Percentiles rank a stretch among this genome's conserved stretches.
These are phyloP conservation scores for Cryptus viduatorius DNA, from an alignment of 2,888 invertebrate genomes.

Conservation along the genomic window DNA sequence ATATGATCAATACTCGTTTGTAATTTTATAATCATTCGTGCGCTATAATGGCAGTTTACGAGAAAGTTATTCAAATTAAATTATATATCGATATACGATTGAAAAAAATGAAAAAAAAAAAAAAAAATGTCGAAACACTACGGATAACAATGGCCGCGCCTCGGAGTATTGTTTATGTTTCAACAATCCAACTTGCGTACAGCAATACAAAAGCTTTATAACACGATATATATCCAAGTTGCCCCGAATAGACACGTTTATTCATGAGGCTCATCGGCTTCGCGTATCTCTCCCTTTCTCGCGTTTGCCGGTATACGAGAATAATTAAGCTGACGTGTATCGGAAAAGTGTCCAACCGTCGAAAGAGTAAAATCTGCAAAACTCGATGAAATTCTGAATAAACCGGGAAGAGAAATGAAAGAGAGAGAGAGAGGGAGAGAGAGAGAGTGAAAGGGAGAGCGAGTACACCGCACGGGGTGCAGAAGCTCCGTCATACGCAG, in stretches of 20 bases:
- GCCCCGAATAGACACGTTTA: constrained; percentile 26
- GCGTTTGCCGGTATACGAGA: constrained; percentile 25
- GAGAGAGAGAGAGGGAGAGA: constrained; percentile 30
- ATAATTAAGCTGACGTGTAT: constrained; percentile 65
- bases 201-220: constrained; percentile 25
- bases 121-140: constrained; percentile 18
- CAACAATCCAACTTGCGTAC: constrained; percentile 17
- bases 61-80: neutral
- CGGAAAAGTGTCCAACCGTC: constrained; percentile 62
- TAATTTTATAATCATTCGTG: neutral
- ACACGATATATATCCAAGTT: constrained; percentile 11
- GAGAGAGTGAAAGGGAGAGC: constrained; percentile 28
- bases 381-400: constrained; percentile 55
- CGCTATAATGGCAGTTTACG: neutral
- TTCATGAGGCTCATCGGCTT: constrained; percentile 35
- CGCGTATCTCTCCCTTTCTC: constrained; percentile 5
- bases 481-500: neutral
- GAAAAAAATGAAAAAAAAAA: neutral
- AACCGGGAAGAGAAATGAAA: constrained; percentile 48
- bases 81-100: constrained; percentile 5
- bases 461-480: neutral
- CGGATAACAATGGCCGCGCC: constrained; percentile 29
- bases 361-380: constrained; percentile 53
- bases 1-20: neutral
- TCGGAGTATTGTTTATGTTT: constrained; percentile 43